Evolutionary conservation across 1,140 invertebrate species (phyloP), one percentile per base, ranked within the genome.

Genomic region (Drosophila mauritiana): DNA sequence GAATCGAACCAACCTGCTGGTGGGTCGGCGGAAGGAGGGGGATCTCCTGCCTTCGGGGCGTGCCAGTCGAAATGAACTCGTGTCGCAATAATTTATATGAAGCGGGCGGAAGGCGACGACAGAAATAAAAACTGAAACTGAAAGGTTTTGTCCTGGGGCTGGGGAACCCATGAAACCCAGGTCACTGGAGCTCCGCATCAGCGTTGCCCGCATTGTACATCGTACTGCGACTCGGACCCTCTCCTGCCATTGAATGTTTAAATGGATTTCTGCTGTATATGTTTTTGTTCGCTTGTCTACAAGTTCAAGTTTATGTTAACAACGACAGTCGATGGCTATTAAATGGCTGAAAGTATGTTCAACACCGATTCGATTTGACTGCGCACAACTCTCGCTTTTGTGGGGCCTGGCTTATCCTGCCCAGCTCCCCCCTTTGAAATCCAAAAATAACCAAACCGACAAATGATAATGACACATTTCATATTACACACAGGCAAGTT

Each of bases 21-120:
- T 22, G 20, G 1, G 20, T 1, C 2, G 20, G 20, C 20, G 20
- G 20, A 3, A 22, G 20, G 3, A 22, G 20, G 20, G 72, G 70
- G 83, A 80, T 64, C 69, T 48, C 57, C 73, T 53, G 36, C 17
- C 58, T 75, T 62, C 46, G 52, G 48, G 81, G 73, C 67, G 51
- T 68, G 54, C 67, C 67, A 68, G 49, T 45, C 68, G 64, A 69
- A 86, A 74, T 78, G 62, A 76, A 69, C 63, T 83, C 76, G 84
- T 88, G 84, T 89, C 46, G 67, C 83, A 88, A 86, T 86, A 88
- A 86, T 88, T 88, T 88, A 88, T 88, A 77, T 67, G 48, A 76
- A 73, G 5, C 25, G 37, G 36, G 53, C 61, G 59, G 43, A 45
- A 64, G 67, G 67, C 70, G 70, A 68, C 58, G 65, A 78, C 75